Conservation (phyloP, 1,140 invertebrate genomes). For the Papilio helenus region DNA sequence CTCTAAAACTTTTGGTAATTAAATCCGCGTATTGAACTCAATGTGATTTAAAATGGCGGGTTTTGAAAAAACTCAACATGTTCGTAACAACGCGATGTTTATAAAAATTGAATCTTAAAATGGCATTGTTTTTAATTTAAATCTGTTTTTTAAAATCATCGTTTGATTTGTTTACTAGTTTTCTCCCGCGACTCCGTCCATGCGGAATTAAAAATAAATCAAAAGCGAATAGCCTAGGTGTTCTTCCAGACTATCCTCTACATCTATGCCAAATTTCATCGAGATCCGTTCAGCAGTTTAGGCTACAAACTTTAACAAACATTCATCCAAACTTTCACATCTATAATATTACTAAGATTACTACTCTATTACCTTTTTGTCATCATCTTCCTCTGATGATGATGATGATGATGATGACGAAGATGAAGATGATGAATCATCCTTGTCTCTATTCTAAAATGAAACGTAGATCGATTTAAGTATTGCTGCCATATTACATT, state of each 20-base stretch:
- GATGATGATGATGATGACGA: slow-evolving; percentile 58
- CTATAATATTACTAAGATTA: not conserved
- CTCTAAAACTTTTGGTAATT: slow-evolving; percentile 28
- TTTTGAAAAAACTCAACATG: not conserved
- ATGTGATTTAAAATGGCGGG: slow-evolving; percentile 9
- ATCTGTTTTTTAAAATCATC: not conserved
- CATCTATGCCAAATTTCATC: no score
- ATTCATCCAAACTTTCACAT: no score
- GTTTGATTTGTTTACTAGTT: not conserved
- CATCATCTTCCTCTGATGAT: slow-evolving; percentile 55
- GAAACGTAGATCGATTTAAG: not conserved
- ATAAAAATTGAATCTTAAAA: not conserved
- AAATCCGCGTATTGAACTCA: slow-evolving; percentile 24
- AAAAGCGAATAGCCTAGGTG: no score
- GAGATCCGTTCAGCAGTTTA: no score
- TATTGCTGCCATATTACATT: not conserved
- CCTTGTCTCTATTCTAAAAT: slow-evolving; percentile 46
- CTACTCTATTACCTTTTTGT: slow-evolving; percentile 43
- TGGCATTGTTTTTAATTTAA: not conserved
- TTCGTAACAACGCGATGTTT: not conserved
- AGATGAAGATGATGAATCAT: slow-evolving; percentile 54
- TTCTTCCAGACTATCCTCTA: no score
- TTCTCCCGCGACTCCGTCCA: no score
- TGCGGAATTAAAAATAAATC: no score
- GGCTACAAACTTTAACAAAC: no score